Percentiles rank a stretch among this genome's conserved stretches.
Conservation (phyloP, 2,113 vertebrate genomes). For the Coreoperca whiteheadi region DNA sequence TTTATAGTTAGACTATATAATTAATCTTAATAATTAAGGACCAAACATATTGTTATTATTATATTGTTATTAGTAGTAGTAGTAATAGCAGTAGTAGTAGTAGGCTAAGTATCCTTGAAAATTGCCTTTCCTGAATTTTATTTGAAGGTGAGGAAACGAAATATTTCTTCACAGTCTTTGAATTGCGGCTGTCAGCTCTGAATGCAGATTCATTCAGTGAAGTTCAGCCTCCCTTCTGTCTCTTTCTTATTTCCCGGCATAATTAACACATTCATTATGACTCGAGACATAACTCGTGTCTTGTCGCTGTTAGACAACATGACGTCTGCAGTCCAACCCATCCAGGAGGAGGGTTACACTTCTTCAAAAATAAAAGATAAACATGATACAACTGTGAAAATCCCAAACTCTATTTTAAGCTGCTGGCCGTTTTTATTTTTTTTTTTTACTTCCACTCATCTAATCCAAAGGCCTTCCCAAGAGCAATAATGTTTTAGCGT, state of each 20-base stretch:
- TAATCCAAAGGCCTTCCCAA: not conserved
- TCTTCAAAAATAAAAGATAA: not conserved
- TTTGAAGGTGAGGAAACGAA: not conserved
- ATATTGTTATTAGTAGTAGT: not conserved
- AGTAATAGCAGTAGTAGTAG: slow-evolving; percentile 1
- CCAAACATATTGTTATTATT: not conserved
- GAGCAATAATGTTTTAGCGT: slow-evolving; percentile 14
- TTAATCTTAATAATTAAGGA: not conserved
- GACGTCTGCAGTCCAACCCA: slow-evolving; percentile 23
- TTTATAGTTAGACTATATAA: not conserved
- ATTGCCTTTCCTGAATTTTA: not conserved
- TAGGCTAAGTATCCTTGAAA: not conserved
- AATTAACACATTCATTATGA: slow-evolving; percentile 23
- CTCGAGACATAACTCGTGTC: slow-evolving; percentile 25
- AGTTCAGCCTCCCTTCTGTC: not conserved
- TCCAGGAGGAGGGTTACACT: not conserved
- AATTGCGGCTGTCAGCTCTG: not conserved
- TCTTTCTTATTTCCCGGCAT: not conserved
- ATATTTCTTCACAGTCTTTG: not conserved
- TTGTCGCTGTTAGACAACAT: slow-evolving; percentile 18
- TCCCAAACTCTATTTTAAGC: not conserved
- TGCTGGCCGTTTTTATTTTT: not conserved
- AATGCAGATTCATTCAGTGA: not conserved
- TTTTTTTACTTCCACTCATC: not conserved
- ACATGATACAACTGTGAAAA: not conserved